A percentile compares a stretch with the other conserved stretches of the same genome.
Conservation (phyloP, 92 coral and sea anemone genomes). For the Epizoanthus scotinus region DNA sequence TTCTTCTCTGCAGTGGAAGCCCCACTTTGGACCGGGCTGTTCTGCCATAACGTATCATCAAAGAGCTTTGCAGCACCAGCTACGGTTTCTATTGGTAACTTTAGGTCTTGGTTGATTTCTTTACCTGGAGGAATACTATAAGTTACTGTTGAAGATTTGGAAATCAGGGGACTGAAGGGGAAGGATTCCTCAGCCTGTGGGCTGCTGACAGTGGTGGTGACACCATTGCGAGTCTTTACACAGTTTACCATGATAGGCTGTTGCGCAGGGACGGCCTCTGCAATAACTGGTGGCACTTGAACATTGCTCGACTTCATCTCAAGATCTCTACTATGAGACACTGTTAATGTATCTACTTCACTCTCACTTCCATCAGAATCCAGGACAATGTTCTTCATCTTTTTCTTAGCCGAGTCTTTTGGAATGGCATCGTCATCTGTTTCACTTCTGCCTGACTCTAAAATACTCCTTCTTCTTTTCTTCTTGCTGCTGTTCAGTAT, state of each 20-base stretch:
- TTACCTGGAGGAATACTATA: not conserved
- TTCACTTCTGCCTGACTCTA: constrained; percentile 15
- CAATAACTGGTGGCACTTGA: not conserved
- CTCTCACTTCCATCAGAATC: not conserved
- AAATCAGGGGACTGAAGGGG: constrained; percentile 15
- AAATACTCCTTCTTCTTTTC: constrained; percentile 1
- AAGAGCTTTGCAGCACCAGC: constrained; percentile 5
- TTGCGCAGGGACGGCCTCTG: not conserved
- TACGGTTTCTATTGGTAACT: not conserved
- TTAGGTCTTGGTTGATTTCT: not conserved
- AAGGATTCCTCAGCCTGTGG: constrained; percentile 12
- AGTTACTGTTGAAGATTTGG: not conserved
- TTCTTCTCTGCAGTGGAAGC: not conserved
- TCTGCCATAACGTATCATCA: constrained; percentile 6
- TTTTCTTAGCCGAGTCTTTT: not conserved
- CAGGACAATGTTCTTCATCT: not conserved
- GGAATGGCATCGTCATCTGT: not conserved
- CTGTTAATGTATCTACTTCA: not conserved
- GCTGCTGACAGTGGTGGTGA: not conserved
- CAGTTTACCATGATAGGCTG: not conserved
- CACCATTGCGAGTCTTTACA: not conserved
- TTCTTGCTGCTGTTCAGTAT: not conserved
- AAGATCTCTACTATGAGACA: not conserved
- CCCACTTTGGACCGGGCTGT: not conserved
- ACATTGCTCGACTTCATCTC: not conserved